phyloP scores from a whole-genome alignment of 2,888 invertebrate genomes.

The Oxyteleia sp. region DNA sequence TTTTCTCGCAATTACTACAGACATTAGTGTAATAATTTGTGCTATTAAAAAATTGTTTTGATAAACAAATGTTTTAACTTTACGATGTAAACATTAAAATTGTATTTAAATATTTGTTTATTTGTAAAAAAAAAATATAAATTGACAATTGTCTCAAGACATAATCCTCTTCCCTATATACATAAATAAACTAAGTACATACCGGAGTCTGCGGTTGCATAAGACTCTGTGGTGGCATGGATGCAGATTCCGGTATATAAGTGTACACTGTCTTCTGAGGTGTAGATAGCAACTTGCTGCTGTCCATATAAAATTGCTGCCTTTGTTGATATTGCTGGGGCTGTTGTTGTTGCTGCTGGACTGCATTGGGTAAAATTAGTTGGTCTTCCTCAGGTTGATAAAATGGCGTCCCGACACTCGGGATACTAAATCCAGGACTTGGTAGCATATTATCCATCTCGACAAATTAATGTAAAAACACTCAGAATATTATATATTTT shows the following conservation, averaged over 20 bases:
- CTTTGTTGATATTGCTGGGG: constrained; percentile 88
- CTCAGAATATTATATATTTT: too few relatives aligned
- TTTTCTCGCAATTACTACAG: too few relatives aligned
- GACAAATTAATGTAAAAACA: constrained; percentile 1
- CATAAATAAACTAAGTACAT: constrained; percentile 80
- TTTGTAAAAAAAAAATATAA: too few relatives aligned
- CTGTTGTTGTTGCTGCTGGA: constrained; percentile 91
- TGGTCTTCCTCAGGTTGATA: constrained; percentile 97
- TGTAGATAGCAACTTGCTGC: constrained; percentile 90
- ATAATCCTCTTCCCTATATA: too few relatives aligned
- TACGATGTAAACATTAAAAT: too few relatives aligned
- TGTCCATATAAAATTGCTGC: constrained; percentile 89
- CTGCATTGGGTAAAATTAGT: constrained; percentile 94
- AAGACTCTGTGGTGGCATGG: constrained; percentile 93
- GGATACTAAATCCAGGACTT: constrained; percentile 96
- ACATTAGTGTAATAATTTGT: too few relatives aligned
- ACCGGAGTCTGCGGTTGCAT: constrained; percentile 97
- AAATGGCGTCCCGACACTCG: constrained; percentile 95
- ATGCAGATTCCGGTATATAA: constrained; percentile 92
- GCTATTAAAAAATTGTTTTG: too few relatives aligned
- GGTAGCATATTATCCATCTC: constrained; percentile 97
- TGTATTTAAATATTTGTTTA: too few relatives aligned
- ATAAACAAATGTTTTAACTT: too few relatives aligned
- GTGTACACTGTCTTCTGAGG: constrained; percentile 93
- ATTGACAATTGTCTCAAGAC: too few relatives aligned